Evolutionary conservation across 1,140 invertebrate genomes (phyloP).

Genomic region (Philotrypesis tridentata): DNA sequence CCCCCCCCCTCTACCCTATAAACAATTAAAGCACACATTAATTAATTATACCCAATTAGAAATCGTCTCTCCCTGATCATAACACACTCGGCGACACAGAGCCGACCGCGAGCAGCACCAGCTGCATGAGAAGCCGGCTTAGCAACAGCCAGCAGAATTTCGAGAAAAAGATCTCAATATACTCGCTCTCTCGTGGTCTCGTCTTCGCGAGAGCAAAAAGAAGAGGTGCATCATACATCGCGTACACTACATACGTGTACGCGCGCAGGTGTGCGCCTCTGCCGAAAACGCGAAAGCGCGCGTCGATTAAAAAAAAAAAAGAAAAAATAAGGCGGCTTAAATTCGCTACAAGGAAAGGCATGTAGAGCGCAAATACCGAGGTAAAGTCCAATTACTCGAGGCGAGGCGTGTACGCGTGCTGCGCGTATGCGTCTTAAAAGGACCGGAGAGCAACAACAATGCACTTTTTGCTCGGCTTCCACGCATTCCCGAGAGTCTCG

Average conservation of each 20-base stretch:
- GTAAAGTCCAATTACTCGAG: background rate
- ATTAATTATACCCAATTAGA: background rate
- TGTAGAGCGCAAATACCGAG: background rate
- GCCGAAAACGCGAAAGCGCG: background rate
- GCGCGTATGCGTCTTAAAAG: background rate
- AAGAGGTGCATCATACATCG: too few species aligned
- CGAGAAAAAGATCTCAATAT: background rate
- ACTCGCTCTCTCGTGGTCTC: too few species aligned
- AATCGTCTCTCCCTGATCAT: background rate
- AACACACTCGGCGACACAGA: background rate
- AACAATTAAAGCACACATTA: too few species aligned
- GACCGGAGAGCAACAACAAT: constrained; percentile 1
- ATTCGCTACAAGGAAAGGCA: background rate
- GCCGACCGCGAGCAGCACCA: background rate
- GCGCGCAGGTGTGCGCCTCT: too few species aligned
- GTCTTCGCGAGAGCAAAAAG: too few species aligned
- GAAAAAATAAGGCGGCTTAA: background rate
- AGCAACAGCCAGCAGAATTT: background rate
- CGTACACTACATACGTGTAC: too few species aligned
- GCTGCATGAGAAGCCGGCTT: background rate
- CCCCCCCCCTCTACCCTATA: too few species aligned
- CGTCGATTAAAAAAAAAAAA: too few species aligned
- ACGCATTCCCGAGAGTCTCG: background rate
- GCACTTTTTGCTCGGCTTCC: background rate
- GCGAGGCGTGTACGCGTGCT: background rate